Evolutionary conservation across 2,113 vertebrate genomes (phyloP), one percentile per base, ranked within the genome.

Genomic region (Nannospalax galili): DNA sequence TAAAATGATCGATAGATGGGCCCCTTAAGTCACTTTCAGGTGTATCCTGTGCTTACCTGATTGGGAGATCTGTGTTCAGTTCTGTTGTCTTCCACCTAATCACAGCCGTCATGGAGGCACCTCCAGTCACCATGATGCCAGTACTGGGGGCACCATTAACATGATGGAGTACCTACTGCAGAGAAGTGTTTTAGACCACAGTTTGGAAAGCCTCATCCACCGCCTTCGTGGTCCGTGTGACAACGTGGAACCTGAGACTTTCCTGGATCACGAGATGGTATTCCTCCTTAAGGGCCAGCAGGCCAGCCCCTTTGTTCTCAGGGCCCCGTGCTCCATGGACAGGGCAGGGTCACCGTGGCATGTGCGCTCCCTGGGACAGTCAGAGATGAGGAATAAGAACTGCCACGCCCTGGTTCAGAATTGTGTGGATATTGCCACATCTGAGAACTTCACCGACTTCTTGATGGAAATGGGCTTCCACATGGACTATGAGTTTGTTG

Each of bases 391-490:
- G 7, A 99, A 99, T 97, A 99, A 99, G 98, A 99, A 98, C 96
- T 99, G 99, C 1, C 99, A 99, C 0, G 99, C 99, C 0, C 96
- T 99, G 90, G 99, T 99, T 24, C 99, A 99, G 37, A 99, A 99
- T 98, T 99, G 99, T 0, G 99, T 99, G 14, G 99, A 99, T 78
- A 99, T 99, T 52, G 98, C 99, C 1, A 99, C 99, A 0, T 99
- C 99, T 0, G 99, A 99, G 96, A 99, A 99, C 98, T 98, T 99
- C 93, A 99, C 99, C 0, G 99, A 99, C 65, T 99, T 99, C 87
- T 98, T 99, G 58, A 98, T 99, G 86, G 99, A 99, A 97, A 99
- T 99, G 99, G 99, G 99, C 30, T 99, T 99, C 98, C 99, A 99
- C 91, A 99, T 99, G 99, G 99, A 99, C 98, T 99, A 99, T 2